Conservation (phyloP, 2,888 invertebrate genomes). For the Leucozona laternaria region DNA sequence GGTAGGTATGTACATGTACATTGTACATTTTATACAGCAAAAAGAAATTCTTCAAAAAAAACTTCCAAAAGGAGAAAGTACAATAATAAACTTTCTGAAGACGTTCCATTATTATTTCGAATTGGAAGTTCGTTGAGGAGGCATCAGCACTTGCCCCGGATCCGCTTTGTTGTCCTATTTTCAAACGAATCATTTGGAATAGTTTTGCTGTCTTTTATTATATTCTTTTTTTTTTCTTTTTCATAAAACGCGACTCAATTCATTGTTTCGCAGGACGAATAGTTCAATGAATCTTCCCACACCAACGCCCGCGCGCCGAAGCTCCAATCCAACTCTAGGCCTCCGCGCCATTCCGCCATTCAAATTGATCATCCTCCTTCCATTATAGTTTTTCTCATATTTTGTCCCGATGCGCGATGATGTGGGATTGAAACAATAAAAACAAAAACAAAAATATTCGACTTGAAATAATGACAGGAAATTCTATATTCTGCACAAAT, state of each 20-base stretch:
- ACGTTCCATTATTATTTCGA: slow-evolving; percentile 68
- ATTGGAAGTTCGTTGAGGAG: slow-evolving; percentile 54
- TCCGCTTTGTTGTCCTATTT: slow-evolving; percentile 46
- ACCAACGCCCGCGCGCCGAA: too few relatives aligned
- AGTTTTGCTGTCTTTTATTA: slow-evolving; percentile 1
- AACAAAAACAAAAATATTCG: slow-evolving; percentile 31
- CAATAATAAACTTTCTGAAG: slow-evolving; percentile 56
- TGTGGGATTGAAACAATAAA: slow-evolving; percentile 41
- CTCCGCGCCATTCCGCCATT: too few relatives aligned
- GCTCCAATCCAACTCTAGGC: too few relatives aligned
- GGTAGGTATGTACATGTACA: neutral
- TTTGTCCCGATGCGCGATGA: neutral
- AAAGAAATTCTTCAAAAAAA: slow-evolving; percentile 31
- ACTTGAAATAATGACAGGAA: slow-evolving; percentile 65
- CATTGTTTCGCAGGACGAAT: slow-evolving; percentile 48
- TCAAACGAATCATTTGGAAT: slow-evolving; percentile 33
- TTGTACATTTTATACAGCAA: neutral
- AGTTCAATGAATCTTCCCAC: slow-evolving; percentile 57
- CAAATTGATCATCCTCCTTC: slow-evolving; percentile 29
- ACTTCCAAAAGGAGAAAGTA: slow-evolving; percentile 27
- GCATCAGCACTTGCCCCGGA: slow-evolving; percentile 34
- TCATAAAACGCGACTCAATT: slow-evolving; percentile 45
- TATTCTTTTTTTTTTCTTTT: neutral
- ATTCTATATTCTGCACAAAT: slow-evolving; percentile 64
- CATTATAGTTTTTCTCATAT: neutral